These are phyloP conservation scores for Rotaria magnacalcarata DNA, from an alignment of 2,888 invertebrate species.

Conservation along the genomic window DNA sequence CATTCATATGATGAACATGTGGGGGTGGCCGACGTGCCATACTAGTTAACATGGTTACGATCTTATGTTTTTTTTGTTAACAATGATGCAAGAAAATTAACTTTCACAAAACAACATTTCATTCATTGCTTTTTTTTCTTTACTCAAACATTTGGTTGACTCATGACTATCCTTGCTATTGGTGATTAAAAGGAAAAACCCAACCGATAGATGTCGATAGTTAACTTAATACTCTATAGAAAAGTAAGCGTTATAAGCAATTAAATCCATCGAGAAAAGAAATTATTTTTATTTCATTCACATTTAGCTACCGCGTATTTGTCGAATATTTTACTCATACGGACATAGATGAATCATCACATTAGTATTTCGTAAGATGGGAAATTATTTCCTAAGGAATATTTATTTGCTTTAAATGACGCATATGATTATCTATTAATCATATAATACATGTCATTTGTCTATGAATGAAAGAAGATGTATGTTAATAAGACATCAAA, in stretches of 20 bases:
- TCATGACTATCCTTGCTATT: background rate
- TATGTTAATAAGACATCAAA: too few species aligned
- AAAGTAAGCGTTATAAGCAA: too few species aligned
- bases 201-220: background rate
- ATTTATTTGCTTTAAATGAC: too few species aligned
- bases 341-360: background rate
- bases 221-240: background rate
- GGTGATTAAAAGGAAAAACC: background rate
- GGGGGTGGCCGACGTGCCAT: conserved; percentile 10
- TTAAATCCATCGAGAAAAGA: too few species aligned
- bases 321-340: background rate
- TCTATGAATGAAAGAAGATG: too few species aligned
- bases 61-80: background rate
- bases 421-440: too few species aligned
- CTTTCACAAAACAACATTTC: background rate
- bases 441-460: too few species aligned
- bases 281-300: too few species aligned
- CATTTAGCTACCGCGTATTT: too few species aligned
- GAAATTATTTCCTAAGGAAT: too few species aligned
- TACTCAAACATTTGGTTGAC: background rate
- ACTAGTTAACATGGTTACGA: background rate
- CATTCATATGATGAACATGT: conserved; percentile 6
- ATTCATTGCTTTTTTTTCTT: background rate
- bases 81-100: background rate
- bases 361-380: background rate